These are phyloP conservation scores for Zaprionus kolodkinae DNA, from an alignment of 1,140 invertebrate species.

Conservation along the genomic window DNA sequence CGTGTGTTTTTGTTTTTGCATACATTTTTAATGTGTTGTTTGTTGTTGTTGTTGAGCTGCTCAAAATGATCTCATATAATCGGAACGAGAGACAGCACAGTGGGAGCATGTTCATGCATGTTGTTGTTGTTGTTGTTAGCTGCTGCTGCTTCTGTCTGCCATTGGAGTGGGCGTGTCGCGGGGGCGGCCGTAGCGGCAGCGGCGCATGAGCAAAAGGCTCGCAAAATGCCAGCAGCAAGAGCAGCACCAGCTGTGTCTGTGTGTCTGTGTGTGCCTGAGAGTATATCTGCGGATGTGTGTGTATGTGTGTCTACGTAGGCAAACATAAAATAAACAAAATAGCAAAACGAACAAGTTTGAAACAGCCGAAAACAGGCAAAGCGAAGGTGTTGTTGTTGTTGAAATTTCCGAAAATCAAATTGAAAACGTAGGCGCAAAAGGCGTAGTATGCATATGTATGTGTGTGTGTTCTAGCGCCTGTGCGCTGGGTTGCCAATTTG, in stretches of 20 bases:
- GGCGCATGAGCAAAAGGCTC: conserved; percentile 35
- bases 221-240: conserved; percentile 65
- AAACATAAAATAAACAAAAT: conserved; percentile 79
- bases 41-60: conserved; percentile 47
- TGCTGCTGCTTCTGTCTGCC: conserved; percentile 52
- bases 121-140: conserved; percentile 27
- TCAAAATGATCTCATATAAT: conserved; percentile 78
- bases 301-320: conserved; percentile 34
- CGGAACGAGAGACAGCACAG: conserved; percentile 57
- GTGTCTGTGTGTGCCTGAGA: background rate
- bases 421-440: conserved; percentile 74
- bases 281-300: conserved; percentile 12
- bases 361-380: conserved; percentile 63
- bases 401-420: conserved; percentile 73
- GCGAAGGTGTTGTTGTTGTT: conserved; percentile 73
- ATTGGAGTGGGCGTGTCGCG: conserved; percentile 57
- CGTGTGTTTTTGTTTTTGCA: conserved; percentile 71
- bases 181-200: conserved; percentile 11
- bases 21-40: conserved; percentile 40
- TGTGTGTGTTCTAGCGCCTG: conserved; percentile 56
- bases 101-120: conserved; percentile 49
- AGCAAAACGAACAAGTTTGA: conserved; percentile 63
- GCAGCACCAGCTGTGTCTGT: conserved; percentile 33
- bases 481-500: conserved; percentile 67
- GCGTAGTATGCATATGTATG: conserved; percentile 44